A percentile compares a stretch with the other conserved stretches of the same genome.
Conservation (phyloP, 2,888 invertebrate species). For the Cryptocheilus praepositus region DNA sequence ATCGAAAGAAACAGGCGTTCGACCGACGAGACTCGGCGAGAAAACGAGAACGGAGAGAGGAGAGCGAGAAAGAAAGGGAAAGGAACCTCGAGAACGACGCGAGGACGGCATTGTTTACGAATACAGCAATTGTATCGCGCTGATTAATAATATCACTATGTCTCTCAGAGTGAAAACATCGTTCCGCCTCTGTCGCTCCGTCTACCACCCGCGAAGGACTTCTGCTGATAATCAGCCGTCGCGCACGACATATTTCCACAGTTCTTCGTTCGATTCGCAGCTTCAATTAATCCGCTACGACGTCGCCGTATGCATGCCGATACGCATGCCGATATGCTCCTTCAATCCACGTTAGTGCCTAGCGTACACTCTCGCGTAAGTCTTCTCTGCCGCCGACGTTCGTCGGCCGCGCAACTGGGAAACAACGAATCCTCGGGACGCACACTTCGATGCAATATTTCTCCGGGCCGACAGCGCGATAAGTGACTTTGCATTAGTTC, state of each 20-base stretch:
- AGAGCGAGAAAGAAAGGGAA: too few species aligned
- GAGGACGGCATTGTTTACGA: not conserved
- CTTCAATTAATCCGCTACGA: conserved; percentile 13
- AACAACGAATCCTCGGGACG: too few species aligned
- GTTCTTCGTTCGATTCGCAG: not conserved
- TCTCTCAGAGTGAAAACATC: conserved; percentile 1
- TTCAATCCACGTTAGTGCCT: not conserved
- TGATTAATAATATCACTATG: not conserved
- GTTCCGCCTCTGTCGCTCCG: not conserved
- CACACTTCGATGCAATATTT: too few species aligned
- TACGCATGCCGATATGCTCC: not conserved
- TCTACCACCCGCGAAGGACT: conserved; percentile 20
- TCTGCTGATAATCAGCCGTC: conserved; percentile 8
- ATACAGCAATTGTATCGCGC: too few species aligned
- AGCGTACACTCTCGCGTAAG: not conserved
- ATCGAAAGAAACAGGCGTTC: too few species aligned
- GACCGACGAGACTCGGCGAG: too few species aligned
- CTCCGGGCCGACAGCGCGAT: too few species aligned
- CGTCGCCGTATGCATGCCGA: conserved; percentile 5
- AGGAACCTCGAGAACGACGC: too few species aligned
- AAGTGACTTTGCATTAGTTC: too few species aligned
- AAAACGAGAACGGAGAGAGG: too few species aligned
- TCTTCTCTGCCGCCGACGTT: too few species aligned
- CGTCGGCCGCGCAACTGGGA: too few species aligned
- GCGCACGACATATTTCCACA: not conserved